Conservation (phyloP, 2,113 vertebrate genomes). For the Mesitornis unicolor region DNA sequence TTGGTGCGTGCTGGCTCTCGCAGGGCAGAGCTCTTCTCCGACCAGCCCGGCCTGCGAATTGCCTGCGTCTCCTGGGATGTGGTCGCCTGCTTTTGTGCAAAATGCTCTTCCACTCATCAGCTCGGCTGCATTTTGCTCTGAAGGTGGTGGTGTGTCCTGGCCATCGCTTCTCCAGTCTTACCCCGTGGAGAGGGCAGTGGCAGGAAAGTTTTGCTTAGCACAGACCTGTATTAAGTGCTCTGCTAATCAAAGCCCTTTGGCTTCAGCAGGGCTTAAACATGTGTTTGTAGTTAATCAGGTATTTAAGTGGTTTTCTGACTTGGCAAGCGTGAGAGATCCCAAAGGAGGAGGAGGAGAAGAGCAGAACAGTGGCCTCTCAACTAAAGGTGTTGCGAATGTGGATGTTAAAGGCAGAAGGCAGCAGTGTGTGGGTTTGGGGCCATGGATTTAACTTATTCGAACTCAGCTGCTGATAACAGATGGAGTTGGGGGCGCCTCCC, state of each 20-base stretch:
- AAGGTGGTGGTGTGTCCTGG: not conserved
- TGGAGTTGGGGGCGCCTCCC: not conserved
- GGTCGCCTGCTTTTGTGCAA: not conserved
- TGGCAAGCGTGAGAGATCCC: not conserved
- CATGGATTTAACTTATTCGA: not conserved
- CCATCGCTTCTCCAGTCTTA: accelerated
- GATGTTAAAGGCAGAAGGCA: not conserved
- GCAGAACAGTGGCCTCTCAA: not conserved
- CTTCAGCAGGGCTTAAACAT: not conserved
- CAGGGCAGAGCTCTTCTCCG: not conserved
- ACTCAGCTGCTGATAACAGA: not conserved
- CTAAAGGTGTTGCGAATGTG: not conserved
- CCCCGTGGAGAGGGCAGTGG: not conserved
- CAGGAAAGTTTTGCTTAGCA: not conserved
- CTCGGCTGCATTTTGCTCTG: not conserved
- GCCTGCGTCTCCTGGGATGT: not conserved
- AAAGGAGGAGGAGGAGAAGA: not conserved
- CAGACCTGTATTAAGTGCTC: not conserved
- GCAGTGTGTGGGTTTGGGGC: not conserved
- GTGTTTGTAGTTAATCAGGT: constrained; percentile 36
- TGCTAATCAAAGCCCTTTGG: not conserved
- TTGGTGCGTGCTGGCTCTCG: not conserved
- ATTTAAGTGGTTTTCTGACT: constrained; percentile 31
- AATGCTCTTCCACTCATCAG: not conserved
- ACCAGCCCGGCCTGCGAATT: not conserved